Evolutionary conservation across 2,797 vertebrate species (phyloP).

Genomic region (Sebastes melanostomus): DNA sequence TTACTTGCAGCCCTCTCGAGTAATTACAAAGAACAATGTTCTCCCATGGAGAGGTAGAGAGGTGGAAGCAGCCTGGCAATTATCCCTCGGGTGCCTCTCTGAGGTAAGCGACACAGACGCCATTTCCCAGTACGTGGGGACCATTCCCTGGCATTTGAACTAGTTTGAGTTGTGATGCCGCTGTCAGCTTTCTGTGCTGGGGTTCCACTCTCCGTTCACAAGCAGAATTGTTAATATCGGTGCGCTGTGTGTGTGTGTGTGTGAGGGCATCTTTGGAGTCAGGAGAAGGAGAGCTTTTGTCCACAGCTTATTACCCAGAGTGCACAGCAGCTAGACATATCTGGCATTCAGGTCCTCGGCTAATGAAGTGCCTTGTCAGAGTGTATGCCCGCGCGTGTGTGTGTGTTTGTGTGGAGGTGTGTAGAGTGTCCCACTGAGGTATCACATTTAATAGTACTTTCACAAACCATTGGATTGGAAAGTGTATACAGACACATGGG

Average conservation of each 20-base stretch:
- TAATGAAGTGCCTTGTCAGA: conserved; percentile 67
- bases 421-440: conserved; percentile 9
- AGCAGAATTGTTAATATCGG: conserved; percentile 26
- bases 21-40: conserved; percentile 51
- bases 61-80: conserved; percentile 44
- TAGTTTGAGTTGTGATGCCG: conserved; percentile 29
- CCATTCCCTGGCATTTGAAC: conserved; percentile 16
- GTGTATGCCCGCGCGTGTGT: neutral
- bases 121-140: neutral
- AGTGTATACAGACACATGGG: conserved; percentile 3
- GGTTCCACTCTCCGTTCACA: conserved; percentile 20
- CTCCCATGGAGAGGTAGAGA: neutral
- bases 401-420: neutral
- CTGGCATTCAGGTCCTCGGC: conserved; percentile 53
- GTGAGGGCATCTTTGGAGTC: conserved; percentile 28
- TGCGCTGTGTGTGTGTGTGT: neutral
- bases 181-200: conserved; percentile 33
- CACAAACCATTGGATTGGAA: conserved; percentile 36
- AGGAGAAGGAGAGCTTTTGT: conserved; percentile 37
- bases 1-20: conserved; percentile 20
- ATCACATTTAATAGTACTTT: conserved; percentile 33
- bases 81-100: conserved; percentile 36
- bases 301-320: conserved; percentile 59
- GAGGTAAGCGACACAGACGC: conserved; percentile 29
- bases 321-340: conserved; percentile 50